Evolutionary conservation across 2,797 vertebrate species (phyloP).

Genomic region (Rousettus madagascariensis): DNA sequence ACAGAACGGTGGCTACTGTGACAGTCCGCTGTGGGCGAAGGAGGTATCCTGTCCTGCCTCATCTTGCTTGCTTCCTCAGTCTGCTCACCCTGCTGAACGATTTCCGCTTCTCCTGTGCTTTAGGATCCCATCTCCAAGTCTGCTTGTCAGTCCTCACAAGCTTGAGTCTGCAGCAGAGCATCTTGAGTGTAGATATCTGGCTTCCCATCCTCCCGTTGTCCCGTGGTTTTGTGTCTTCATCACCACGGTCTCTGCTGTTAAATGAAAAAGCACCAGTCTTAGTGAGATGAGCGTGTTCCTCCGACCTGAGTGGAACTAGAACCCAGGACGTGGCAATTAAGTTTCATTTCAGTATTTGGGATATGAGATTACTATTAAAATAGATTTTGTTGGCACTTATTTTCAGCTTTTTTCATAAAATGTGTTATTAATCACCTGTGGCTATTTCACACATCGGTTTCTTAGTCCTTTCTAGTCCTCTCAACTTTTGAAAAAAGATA

Average conservation of each 20-base stretch:
- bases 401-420: neutral
- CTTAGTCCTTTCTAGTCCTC: neutral
- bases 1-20: neutral
- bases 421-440: conserved; percentile 34
- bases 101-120: neutral
- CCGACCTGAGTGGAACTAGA: neutral
- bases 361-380: conserved; percentile 14
- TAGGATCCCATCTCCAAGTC: neutral
- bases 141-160: accelerated
- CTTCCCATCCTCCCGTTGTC: neutral
- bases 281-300: neutral
- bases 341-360: conserved; percentile 1
- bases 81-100: too few species aligned
- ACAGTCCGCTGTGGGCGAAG: neutral
- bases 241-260: neutral
- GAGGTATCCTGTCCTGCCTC: neutral
- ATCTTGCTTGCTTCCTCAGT: neutral
- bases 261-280: neutral
- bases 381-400: neutral
- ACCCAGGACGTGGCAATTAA: neutral
- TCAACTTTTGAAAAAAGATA: neutral
- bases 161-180: neutral
- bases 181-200: neutral
- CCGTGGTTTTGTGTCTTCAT: neutral
- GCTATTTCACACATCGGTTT: conserved; percentile 6